Evolutionary conservation across 1,140 invertebrate genomes (phyloP).

Genomic region (Meloidogyne hapla): DNA sequence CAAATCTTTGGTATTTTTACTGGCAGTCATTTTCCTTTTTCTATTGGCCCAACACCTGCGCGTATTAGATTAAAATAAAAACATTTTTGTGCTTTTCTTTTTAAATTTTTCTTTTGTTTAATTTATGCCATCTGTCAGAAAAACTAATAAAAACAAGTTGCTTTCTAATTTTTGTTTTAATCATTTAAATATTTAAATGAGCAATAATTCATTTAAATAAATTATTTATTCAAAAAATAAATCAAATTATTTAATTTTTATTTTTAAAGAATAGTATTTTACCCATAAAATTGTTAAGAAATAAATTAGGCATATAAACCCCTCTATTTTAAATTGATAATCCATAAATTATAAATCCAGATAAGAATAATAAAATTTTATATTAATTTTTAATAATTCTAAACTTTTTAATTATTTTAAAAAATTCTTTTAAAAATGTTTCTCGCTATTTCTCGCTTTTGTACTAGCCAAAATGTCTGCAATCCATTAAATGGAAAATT

Average conservation of each 20-base stretch:
- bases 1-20: background rate
- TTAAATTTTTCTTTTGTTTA: background rate
- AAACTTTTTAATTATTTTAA: too few species aligned
- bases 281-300: too few species aligned
- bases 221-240: background rate
- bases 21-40: background rate
- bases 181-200: background rate
- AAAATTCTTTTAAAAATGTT: background rate
- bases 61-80: background rate
- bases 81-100: background rate
- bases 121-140: background rate
- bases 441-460: background rate
- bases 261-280: too few species aligned
- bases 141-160: background rate
- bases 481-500: background rate
- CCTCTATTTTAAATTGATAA: too few species aligned
- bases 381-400: too few species aligned
- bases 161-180: background rate
- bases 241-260: too few species aligned
- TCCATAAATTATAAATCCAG: too few species aligned
- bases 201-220: background rate
- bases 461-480: constrained; percentile 5
- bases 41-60: background rate
- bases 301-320: too few species aligned
- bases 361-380: too few species aligned